Evolutionary conservation across 2,888 invertebrate genomes (phyloP), one percentile per base, ranked within the genome.

Genomic region (Oscheius sp.): DNA sequence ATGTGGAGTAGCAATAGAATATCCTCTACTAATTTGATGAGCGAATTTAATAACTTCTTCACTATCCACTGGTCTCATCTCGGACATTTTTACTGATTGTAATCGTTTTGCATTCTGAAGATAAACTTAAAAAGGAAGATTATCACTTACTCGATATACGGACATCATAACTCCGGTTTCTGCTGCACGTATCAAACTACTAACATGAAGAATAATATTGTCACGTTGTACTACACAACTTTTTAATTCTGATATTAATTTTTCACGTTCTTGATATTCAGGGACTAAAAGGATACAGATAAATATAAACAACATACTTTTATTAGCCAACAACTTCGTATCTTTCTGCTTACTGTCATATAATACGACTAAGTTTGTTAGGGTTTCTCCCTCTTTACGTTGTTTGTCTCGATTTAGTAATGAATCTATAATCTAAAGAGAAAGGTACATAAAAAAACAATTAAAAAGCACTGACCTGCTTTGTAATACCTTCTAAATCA

Each of bases 11-110:
- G 82, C 80, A 0, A 84, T 80, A 17, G 83, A 81, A 64, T 78
- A 79, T 47, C 69, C 73, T 49, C 75, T 76, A 61, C 80, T 80
- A 66, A 84, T 84, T 57, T 77, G 80, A 44, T 84, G 80, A 2
- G 83, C 77, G 33, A 81, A 67, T 32, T 82, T 77, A 38, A 84
- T 72, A 26, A 82, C 68, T n/a, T 72, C 73, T 57, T 84, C 84
- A 44, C 77, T 78, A 64, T 80, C 74, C n/a, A 80, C 78, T 3
- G 75, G 74, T 17, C 76, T 74, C 9, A 57, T 61, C 22, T 80
- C 78, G 3, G 82, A 74, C 22, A 73, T 71, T 32, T 72, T 68
- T 22, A 80, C 72, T 6, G 77, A 64, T 49, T 79, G 77, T 51
- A 82, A 47, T 57, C 79, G 78, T 32, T 75, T 76, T 47, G 73